phyloP scores from a whole-genome alignment of 2,888 invertebrate species.

The Lucinisca nassula region DNA sequence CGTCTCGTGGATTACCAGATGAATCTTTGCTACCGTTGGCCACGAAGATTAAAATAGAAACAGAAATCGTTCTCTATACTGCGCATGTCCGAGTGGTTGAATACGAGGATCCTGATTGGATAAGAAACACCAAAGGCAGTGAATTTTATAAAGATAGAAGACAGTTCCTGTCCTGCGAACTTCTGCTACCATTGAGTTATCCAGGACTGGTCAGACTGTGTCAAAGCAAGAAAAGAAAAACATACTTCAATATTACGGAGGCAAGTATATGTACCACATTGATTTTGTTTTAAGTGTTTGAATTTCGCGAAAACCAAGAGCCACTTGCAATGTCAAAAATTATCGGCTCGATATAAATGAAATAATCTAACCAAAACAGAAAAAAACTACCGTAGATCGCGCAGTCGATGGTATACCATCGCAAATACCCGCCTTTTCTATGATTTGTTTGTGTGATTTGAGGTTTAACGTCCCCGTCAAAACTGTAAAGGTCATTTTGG shows the following conservation, averaged over 20 bases:
- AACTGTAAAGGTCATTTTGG: no score
- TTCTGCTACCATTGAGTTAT: conserved; percentile 55
- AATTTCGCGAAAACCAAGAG: no score
- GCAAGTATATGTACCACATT: conserved; percentile 25
- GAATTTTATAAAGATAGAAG: conserved; percentile 38
- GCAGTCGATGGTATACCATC: no score
- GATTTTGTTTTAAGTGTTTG: no score
- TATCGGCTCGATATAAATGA: no score
- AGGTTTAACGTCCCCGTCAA: no score
- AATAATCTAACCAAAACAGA: no score
- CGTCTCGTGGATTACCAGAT: conserved; percentile 1
- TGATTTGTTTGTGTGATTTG: no score
- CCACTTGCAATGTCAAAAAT: no score
- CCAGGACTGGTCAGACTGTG: conserved; percentile 37
- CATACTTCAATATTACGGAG: conserved; percentile 54
- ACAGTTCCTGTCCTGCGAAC: conserved; percentile 37
- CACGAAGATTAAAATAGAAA: conserved; percentile 37
- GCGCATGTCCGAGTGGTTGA: conserved; percentile 54
- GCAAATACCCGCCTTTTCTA: no score
- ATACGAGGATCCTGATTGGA: conserved; percentile 52
- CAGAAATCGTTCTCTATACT: conserved; percentile 25
- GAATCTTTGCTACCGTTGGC: not conserved
- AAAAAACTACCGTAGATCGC: no score
- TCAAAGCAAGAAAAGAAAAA: conserved; percentile 28
- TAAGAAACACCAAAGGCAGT: conserved; percentile 41